A percentile compares a stretch with the other conserved stretches of the same genome.
Conservation (phyloP, 2,797 vertebrate genomes). For the Coregonus sp. region DNA sequence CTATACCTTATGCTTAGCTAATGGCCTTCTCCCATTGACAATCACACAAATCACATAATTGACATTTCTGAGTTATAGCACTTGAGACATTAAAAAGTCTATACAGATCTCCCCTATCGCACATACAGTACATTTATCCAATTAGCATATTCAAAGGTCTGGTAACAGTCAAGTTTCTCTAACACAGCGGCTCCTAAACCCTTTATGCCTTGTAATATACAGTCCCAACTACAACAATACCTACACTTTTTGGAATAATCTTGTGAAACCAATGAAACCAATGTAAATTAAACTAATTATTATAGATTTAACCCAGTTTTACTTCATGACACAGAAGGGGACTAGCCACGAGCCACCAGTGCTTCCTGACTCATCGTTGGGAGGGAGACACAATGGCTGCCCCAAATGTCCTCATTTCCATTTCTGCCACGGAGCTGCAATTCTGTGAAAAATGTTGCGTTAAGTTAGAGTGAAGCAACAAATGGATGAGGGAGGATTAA, state of each 20-base stretch:
- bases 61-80: conserved; percentile 20
- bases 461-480: conserved; percentile 1
- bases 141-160: neutral
- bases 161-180: neutral
- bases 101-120: conserved; percentile 2
- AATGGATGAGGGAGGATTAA: conserved; percentile 18
- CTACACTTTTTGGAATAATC: neutral
- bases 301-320: neutral
- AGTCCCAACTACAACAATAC: neutral
- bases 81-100: conserved; percentile 28
- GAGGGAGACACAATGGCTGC: neutral
- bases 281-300: neutral
- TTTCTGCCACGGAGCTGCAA: neutral
- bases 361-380: neutral
- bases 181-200: neutral
- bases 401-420: neutral
- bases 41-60: conserved; percentile 23
- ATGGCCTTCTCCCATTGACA: conserved; percentile 22
- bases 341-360: neutral
- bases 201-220: neutral
- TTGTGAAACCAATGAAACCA: too few relatives aligned
- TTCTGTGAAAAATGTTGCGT: neutral
- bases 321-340: too few relatives aligned
- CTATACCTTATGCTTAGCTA: conserved; percentile 4
- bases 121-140: conserved; percentile 1